phyloP scores from a whole-genome alignment of 2,113 vertebrate genomes.

The Peromyscus californicus region DNA sequence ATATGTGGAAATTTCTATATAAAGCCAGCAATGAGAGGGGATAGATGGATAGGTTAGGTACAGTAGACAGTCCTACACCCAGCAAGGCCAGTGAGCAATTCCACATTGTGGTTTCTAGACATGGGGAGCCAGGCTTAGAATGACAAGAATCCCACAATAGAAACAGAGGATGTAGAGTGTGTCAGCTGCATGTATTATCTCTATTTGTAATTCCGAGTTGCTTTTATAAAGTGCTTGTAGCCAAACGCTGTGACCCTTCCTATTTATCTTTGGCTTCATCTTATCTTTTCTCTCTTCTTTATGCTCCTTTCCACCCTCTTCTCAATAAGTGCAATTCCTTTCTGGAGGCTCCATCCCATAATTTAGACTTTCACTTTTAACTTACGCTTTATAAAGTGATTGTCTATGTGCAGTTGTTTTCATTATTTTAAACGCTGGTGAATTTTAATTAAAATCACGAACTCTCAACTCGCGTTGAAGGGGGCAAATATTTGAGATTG shows the following conservation, averaged over 20 bases:
- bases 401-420: not conserved
- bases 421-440: not conserved
- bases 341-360: not conserved
- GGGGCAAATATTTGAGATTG: not conserved
- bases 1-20: not conserved
- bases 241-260: not conserved
- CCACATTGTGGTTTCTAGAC: not conserved
- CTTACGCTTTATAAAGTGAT: slow-evolving; percentile 18
- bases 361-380: not conserved
- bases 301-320: not conserved
- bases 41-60: too few species aligned
- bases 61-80: fast-evolving
- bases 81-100: not conserved
- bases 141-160: fast-evolving
- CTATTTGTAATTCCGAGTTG: not conserved
- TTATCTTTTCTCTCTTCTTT: not conserved
- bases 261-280: not conserved
- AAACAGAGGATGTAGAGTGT: too few species aligned
- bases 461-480: not conserved
- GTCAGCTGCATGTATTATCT: too few species aligned
- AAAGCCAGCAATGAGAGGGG: not conserved
- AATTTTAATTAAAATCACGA: not conserved
- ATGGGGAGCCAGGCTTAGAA: not conserved
- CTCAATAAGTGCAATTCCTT: not conserved
- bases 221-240: not conserved